Evolutionary conservation across 2,113 vertebrate species (phyloP).

Genomic region (Takifugu flavidus): DNA sequence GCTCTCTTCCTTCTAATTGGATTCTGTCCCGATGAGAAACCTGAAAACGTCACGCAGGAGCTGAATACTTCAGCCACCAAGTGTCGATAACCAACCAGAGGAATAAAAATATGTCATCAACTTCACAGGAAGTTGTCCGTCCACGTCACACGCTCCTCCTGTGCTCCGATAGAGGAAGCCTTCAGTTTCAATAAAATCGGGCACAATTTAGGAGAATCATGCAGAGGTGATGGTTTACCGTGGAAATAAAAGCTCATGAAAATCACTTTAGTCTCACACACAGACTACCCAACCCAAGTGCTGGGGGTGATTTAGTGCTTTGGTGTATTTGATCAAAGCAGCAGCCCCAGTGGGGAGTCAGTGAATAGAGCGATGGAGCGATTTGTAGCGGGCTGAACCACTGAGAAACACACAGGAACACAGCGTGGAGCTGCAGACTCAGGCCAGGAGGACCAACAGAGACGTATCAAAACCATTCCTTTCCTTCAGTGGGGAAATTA

Average conservation of each 20-base stretch:
- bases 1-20: slow-evolving; percentile 33
- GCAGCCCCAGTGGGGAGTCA: neutral
- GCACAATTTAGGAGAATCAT: too few species aligned
- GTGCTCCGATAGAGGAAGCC: too few species aligned
- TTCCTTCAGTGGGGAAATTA: too few species aligned
- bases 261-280: neutral
- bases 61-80: neutral
- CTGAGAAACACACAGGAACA: neutral
- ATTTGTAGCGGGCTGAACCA: neutral
- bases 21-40: slow-evolving; percentile 26
- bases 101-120: too few species aligned
- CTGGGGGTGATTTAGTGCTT: neutral
- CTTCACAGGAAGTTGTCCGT: too few species aligned
- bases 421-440: too few species aligned
- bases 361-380: neutral
- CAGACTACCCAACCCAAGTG: neutral
- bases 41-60: neutral
- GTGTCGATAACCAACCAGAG: too few species aligned
- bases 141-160: too few species aligned
- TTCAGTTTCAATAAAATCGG: too few species aligned
- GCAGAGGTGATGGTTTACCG: too few species aligned
- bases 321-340: neutral
- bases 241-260: neutral
- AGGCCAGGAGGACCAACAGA: too few species aligned
- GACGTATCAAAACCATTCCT: too few species aligned